These are phyloP conservation scores for Paedocypris micromegethes DNA, from an alignment of 2,797 vertebrate species.

Conservation along the genomic window DNA sequence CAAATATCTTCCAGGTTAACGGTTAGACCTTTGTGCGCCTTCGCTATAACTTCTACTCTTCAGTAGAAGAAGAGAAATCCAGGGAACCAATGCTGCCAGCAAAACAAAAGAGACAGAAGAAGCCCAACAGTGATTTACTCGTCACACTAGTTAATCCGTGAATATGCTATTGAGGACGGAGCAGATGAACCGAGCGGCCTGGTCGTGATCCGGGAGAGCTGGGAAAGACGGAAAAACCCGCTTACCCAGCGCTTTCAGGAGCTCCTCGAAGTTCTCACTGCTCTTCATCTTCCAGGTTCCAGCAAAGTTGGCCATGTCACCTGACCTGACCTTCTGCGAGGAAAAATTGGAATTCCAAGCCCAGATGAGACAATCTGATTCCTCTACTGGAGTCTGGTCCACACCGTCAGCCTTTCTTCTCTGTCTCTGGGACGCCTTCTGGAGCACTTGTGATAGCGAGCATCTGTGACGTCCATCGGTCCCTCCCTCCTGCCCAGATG, in stretches of 20 bases:
- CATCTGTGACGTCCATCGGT: slow-evolving; percentile 54
- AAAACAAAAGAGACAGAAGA: slow-evolving; percentile 46
- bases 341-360: neutral
- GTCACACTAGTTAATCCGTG: slow-evolving; percentile 52
- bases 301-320: slow-evolving; percentile 83
- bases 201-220: slow-evolving; percentile 6
- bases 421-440: slow-evolving; percentile 36
- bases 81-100: slow-evolving; percentile 39
- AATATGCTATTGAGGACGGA: slow-evolving; percentile 44
- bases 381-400: slow-evolving; percentile 33
- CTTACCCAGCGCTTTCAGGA: slow-evolving; percentile 91
- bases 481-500: slow-evolving; percentile 41
- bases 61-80: slow-evolving; percentile 46
- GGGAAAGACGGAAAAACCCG: slow-evolving; percentile 23
- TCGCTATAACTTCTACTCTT: slow-evolving; percentile 8
- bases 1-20: neutral
- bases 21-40: neutral
- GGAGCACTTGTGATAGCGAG: slow-evolving; percentile 49
- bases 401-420: slow-evolving; percentile 38
- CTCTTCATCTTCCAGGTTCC: slow-evolving; percentile 96
- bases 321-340: too few species aligned
- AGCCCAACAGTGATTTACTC: slow-evolving; percentile 51
- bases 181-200: slow-evolving; percentile 23
- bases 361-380: neutral
- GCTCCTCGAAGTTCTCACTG: slow-evolving; percentile 94